phyloP scores from a whole-genome alignment of 2,113 vertebrate genomes.

The Cyanistes caeruleus region DNA sequence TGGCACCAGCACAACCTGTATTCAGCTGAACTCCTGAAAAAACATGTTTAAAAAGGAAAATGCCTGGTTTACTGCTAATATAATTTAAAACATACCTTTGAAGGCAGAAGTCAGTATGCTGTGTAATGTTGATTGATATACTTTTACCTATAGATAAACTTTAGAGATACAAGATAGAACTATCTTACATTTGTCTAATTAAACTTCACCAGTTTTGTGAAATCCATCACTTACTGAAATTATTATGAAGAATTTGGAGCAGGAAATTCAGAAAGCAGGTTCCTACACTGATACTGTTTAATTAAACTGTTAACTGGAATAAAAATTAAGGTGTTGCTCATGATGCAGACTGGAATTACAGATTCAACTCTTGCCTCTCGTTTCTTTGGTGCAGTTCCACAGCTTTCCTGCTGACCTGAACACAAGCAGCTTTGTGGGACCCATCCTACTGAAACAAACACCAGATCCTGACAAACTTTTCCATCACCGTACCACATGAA shows the following conservation, averaged over 20 bases:
- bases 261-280: not conserved
- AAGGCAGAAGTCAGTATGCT: not conserved
- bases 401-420: not conserved
- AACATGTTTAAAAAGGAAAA: not conserved
- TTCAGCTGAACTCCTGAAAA: not conserved
- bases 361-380: not conserved
- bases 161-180: not conserved
- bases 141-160: not conserved
- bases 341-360: not conserved
- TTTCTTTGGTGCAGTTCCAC: not conserved
- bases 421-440: not conserved
- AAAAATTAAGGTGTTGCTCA: not conserved
- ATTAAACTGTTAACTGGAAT: not conserved
- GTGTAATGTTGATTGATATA: not conserved
- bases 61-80: not conserved
- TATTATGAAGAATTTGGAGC: not conserved
- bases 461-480: not conserved
- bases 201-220: not conserved
- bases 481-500: accelerated
- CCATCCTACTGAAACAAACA: not conserved
- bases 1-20: not conserved
- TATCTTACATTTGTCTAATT: not conserved
- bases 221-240: not conserved
- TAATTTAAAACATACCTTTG: not conserved
- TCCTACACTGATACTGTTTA: not conserved